Base-by-base conservation (phyloP, 2,797 vertebrate genomes). In the Lateolabrax maculatus region DNA sequence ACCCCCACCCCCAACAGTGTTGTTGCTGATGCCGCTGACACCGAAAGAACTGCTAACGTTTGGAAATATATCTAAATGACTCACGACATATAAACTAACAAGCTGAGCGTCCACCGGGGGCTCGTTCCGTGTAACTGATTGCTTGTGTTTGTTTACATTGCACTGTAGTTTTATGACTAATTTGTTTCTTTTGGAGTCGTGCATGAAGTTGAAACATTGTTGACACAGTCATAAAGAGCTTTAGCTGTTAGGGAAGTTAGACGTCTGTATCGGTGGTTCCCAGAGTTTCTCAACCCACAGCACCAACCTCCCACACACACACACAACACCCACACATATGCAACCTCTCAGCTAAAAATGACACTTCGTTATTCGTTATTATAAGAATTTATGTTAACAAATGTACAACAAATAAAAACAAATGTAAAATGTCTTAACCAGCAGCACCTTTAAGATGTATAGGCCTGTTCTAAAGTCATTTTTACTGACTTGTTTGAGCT, bases 71-170 rank as follows among this genome's bases (percentile, higher is more conserved):
- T 69, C 3, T 46, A 19, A 31, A 62, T 21, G 9, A 18, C 16
- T 36, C 25, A 2, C 19, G 29, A 0, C 31, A 3, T 23, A 6
- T 8, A 19, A 16, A 6, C 10, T 12, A 51, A 39, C n/a, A 10
- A 18, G 18, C 13, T n/a, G 13, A 11, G 25, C 55, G 11, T 13
- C 31, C 21, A n/a, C 51, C 34, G 21, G 25, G 36, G 57, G 21
- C 49, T 69, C 51, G 2, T 65, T 58, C 18, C 31, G 9, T 1
- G 43, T 9, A 18, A 15, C 43, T 23, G 36, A 39, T 21, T 11
- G 46, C 43, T 68, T 39, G 23, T 16, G 57, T 75, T 69, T 75
- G 58, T 58, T 75, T 39, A 60, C 15, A 23, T 34, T 25, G 11
- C 19, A 5, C 12, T 10, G 8, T 29, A 37, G 27, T 39, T 53